These are phyloP conservation scores for Gnathonemus echidnorhynchus DNA, from an alignment of 2,113 vertebrate species.

Conservation along the genomic window DNA sequence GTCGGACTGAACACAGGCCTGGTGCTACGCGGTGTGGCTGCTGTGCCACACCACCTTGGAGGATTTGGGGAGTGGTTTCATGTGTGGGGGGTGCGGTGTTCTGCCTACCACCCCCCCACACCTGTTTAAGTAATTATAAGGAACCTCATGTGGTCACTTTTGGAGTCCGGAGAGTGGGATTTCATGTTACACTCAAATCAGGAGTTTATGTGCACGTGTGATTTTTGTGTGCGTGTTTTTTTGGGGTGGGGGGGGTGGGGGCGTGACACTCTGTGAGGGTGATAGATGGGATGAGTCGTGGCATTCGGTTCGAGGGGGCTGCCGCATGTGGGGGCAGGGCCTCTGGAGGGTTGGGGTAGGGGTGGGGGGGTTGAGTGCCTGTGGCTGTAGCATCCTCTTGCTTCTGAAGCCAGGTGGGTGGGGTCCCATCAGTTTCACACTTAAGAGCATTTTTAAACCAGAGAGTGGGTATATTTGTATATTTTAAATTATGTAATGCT, in stretches of 20 bases:
- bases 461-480: slow-evolving; percentile 79
- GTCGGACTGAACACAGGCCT: slow-evolving; percentile 51
- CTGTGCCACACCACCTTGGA: slow-evolving; percentile 29
- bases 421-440: slow-evolving; percentile 35
- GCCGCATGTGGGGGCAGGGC: not conserved
- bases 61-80: slow-evolving; percentile 33
- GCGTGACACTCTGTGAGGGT: not conserved
- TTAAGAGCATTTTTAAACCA: slow-evolving; percentile 75
- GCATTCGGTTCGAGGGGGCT: not conserved
- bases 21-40: slow-evolving; percentile 57
- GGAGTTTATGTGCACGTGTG: not conserved
- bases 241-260: not conserved
- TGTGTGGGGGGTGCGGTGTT: slow-evolving; percentile 3
- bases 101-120: not conserved
- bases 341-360: not conserved
- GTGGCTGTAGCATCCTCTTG: slow-evolving; percentile 2
- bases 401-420: not conserved
- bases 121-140: slow-evolving; percentile 11
- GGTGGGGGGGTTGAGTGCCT: not conserved
- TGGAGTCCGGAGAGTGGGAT: not conserved
- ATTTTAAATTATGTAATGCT: slow-evolving; percentile 73
- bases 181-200: slow-evolving; percentile 11
- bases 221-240: not conserved
- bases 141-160: slow-evolving; percentile 22
- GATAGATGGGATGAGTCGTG: not conserved